Base-by-base conservation (phyloP, 2,888 invertebrate genomes). In the Plagodis dolabraria region DNA sequence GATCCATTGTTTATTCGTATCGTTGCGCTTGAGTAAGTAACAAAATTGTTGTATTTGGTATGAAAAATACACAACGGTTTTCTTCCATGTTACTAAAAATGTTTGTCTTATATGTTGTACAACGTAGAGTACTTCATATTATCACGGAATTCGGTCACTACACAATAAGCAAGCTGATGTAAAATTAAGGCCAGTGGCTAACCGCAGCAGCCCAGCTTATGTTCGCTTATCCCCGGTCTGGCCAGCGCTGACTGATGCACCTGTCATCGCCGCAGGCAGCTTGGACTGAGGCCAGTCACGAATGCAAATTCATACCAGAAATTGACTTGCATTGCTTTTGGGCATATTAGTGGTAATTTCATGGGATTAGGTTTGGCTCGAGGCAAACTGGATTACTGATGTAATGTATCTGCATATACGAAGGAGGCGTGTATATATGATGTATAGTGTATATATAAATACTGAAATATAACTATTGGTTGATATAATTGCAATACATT, bases 301-400 rank as follows among this genome's bases (percentile, higher is more conserved):
- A 81, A 87, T 89, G 85, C 82, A 84, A 87, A 89, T 89, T 82
- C 79, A 82, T 81, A 82, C 77, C 75, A 77, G 82, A 72, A 78
- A 82, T 82, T 76, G 80, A 79, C 76, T 77, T 70, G 69, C 72
- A 68, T 70, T 75, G 80, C 80, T 83, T 83, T 82, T 74, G 75
- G 74, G 73, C 75, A 76, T 79, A 80, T 81, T 82, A 80, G 77
- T 76, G 78, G 75, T 79, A 82, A 85, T 85, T 79, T 72, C 59
- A 67, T 47, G 46, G 71, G 71, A 75, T 77, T 75, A 75, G 66
- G 44, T 56, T 60, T 57, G 60, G 69, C 71, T 64, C 55, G 60
- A 40, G 66, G 66, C 70, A 64, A 55, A 58, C 53, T 65, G 47
- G 65, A 65, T 65, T 64, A 64, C 54, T 62, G 46, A 48, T 57